Percentiles rank a stretch among this genome's conserved stretches.
Evolutionary conservation across 2,797 vertebrate species (phyloP).

Genomic region (Crax fasciolata): DNA sequence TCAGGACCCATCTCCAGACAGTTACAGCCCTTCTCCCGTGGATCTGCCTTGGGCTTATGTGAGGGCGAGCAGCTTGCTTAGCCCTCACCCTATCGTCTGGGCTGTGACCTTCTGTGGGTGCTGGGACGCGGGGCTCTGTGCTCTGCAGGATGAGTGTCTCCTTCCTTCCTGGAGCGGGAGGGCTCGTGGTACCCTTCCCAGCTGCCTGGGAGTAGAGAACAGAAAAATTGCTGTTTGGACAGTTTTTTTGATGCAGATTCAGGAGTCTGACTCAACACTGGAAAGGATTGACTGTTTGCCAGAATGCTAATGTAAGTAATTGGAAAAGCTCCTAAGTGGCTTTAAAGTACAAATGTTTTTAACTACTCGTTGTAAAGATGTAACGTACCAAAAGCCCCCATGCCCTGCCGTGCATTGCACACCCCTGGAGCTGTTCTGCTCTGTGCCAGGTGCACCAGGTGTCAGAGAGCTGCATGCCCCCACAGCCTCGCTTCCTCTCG

Average conservation of each 20-base stretch:
- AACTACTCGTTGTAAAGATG: constrained; percentile 50
- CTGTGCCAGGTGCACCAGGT: constrained; percentile 9
- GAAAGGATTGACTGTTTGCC: constrained; percentile 55
- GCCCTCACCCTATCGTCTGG: fast-evolving
- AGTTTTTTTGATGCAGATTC: constrained; percentile 20
- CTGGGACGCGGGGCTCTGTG: fast-evolving
- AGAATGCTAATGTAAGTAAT: constrained; percentile 65
- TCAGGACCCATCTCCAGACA: background rate
- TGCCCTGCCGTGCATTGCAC: background rate
- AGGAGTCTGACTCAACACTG: constrained; percentile 26
- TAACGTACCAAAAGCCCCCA: background rate
- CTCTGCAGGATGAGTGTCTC: background rate
- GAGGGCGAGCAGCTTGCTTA: background rate
- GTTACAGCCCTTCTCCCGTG: background rate
- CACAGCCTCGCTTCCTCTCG: background rate
- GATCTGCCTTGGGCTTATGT: background rate
- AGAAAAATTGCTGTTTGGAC: constrained; percentile 18
- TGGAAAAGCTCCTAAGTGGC: constrained; percentile 55
- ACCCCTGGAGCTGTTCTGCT: background rate
- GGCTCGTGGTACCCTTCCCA: fast-evolving
- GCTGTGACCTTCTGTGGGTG: background rate
- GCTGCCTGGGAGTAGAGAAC: background rate
- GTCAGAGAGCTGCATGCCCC: background rate
- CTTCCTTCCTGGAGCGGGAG: background rate
- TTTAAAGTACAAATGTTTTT: constrained; percentile 68